phyloP scores from a whole-genome alignment of 1,140 invertebrate genomes.

The Heliconius hewitsoni region DNA sequence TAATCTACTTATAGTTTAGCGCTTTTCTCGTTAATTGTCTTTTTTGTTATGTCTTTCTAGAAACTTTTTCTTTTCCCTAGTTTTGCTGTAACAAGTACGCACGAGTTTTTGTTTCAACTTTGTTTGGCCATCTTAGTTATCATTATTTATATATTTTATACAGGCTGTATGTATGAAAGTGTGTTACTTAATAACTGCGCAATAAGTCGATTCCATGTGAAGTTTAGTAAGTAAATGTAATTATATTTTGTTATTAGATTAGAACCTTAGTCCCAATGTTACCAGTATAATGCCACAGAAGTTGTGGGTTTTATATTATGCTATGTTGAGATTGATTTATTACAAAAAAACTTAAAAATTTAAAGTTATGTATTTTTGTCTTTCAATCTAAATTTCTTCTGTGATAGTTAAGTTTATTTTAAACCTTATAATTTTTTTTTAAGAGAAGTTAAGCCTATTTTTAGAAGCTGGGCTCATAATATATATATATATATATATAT shows the following conservation, averaged over 20 bases:
- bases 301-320: not conserved
- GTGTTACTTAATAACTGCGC: not conserved
- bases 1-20: constrained; percentile 12
- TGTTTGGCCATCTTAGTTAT: constrained; percentile 6
- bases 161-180: not conserved
- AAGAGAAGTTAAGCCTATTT: too few species aligned
- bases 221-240: not conserved
- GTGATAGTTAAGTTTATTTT: too few species aligned
- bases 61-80: constrained; percentile 17
- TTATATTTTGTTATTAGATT: not conserved
- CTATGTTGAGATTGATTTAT: not conserved
- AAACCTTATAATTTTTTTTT: too few species aligned
- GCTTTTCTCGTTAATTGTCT: constrained; percentile 20
- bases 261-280: not conserved
- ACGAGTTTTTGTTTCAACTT: constrained; percentile 15
- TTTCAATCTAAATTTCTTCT: too few species aligned
- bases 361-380: not conserved
- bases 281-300: not conserved
- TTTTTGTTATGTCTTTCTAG: constrained; percentile 20
- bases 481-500: too few species aligned
- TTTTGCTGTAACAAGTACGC: constrained; percentile 14
- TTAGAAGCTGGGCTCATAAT: too few species aligned
- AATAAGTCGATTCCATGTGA: not conserved
- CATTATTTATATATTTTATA: not conserved
- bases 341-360: too few species aligned